Evolutionary conservation across 1,140 invertebrate genomes (phyloP), one percentile per base, ranked within the genome.

Genomic region (Ephestia elutella): DNA sequence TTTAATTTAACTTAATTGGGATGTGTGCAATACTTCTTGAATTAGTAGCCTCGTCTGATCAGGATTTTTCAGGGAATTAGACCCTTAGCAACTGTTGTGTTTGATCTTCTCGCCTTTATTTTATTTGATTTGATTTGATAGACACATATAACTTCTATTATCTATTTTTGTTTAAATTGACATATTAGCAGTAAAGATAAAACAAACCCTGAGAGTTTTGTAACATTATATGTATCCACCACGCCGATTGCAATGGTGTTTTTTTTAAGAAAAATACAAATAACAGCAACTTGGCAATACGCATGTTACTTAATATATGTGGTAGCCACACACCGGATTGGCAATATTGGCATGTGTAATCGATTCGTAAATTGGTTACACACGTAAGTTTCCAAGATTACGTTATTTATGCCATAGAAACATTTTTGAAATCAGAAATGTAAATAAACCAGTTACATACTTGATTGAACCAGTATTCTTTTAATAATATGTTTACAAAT

Each of bases 331-430:
- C n/a, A 44, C 15, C n/a, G 38, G 38, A 44, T 44, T 44, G 38
- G 38, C 38, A 44, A 44, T 44, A 44, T 44, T 44, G 38, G 38
- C 38, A 44, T 44, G 38, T 17, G 38, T 44, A 44, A 44, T 44
- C 38, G 38, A 44, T 44, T 44, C 38, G 38, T 44, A 44, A 44
- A 44, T 44, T 44, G 38, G 38, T 44, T 44, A 44, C 38, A 44
- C 38, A 44, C 30, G 30, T 44, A 44, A 44, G 38, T 44, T 44
- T 44, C 38, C 38, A 44, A 44, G 38, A 44, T 44, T 44, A 44
- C 38, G 38, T 44, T 44, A 44, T 44, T 44, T 44, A 44, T 44
- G 38, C 38, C 38, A 44, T 44, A 44, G 38, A 44, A 44, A 44
- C 10, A 9, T 44, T 44, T 44, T 44, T 44, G 38, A 44, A 44